Evolutionary conservation across 1,140 invertebrate species (phyloP).

Genomic region (Cotesia typhae): DNA sequence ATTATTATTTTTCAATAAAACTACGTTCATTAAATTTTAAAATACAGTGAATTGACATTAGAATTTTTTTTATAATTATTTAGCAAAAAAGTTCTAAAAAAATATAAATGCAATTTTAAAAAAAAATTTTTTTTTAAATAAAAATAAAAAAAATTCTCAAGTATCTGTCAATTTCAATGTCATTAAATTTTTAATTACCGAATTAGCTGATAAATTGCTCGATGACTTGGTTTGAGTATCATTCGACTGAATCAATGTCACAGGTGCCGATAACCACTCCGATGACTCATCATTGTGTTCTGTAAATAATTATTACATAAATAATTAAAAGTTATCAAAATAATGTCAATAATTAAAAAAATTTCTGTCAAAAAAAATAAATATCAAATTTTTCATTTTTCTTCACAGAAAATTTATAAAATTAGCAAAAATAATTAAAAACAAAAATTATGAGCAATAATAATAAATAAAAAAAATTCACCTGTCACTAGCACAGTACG

Average conservation of each 20-base stretch:
- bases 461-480: constrained; percentile 29
- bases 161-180: not conserved
- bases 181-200: constrained; percentile 34
- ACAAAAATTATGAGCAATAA: constrained; percentile 5
- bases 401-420: not conserved
- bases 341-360: no score
- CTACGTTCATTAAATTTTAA: not conserved
- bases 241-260: constrained; percentile 46
- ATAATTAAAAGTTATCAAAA: no score
- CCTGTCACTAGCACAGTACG: constrained; percentile 51
- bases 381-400: not conserved
- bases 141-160: not conserved
- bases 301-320: constrained; percentile 31
- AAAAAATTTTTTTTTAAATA: no score
- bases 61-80: no score
- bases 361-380: not conserved
- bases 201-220: constrained; percentile 40
- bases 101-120: no score
- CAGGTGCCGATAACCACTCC: constrained; percentile 49
- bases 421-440: constrained; percentile 5
- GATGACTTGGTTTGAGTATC: constrained; percentile 40
- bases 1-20: not conserved
- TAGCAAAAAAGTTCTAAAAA: no score
- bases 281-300: constrained; percentile 50
- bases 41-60: not conserved